Conservation (phyloP, 2,797 vertebrate genomes). For the Gorsachius magnificus region DNA sequence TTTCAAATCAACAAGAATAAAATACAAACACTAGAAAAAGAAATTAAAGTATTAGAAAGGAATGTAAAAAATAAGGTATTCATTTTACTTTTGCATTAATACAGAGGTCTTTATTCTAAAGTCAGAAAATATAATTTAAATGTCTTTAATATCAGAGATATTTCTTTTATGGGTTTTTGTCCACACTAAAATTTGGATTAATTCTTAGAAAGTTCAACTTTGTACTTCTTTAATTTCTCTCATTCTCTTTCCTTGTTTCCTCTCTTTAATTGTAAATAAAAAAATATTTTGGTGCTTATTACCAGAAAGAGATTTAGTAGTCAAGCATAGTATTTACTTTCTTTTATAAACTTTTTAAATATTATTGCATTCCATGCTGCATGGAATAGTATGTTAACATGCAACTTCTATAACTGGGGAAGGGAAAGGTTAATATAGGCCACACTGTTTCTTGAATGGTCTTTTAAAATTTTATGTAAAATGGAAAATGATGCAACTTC, state of each 20-base stretch:
- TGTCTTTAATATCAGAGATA: neutral
- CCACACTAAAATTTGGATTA: neutral
- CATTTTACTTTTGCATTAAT: neutral
- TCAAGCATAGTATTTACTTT: neutral
- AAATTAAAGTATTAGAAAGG: neutral
- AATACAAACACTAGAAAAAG: neutral
- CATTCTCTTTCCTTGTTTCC: neutral
- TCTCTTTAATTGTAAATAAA: neutral
- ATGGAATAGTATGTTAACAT: neutral
- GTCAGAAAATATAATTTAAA: neutral
- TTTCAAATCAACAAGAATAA: neutral
- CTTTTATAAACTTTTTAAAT: neutral
- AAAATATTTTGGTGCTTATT: neutral
- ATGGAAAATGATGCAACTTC: neutral
- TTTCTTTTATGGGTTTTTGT: neutral
- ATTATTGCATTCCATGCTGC: neutral
- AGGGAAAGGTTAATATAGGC: neutral
- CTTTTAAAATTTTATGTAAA: neutral
- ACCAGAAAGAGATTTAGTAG: neutral
- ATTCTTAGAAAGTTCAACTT: neutral
- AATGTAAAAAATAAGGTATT: neutral
- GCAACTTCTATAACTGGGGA: neutral
- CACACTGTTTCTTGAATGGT: neutral
- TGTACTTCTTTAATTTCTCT: neutral
- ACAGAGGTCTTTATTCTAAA: neutral